phyloP scores from a whole-genome alignment of 2,113 vertebrate genomes.

The Tretioscincus oriximinensis region DNA sequence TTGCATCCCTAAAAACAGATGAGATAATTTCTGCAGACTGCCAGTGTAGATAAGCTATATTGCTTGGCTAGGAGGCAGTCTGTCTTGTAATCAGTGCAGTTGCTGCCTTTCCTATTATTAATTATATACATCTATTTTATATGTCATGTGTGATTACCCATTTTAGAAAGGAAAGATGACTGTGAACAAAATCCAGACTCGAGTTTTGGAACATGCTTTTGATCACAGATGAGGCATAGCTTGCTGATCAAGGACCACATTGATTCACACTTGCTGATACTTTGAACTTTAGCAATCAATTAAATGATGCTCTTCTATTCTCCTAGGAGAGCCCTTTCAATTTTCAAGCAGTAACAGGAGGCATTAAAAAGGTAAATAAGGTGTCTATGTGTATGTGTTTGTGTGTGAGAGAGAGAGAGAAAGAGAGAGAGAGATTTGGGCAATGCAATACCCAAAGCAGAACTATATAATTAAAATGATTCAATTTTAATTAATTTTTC shows the following conservation, averaged over 20 bases:
- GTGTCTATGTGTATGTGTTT: not conserved
- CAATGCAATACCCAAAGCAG: not conserved
- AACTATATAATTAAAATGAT: not conserved
- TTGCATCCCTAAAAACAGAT: not conserved
- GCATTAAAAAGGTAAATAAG: not conserved
- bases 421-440: no score
- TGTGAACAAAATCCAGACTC: not conserved
- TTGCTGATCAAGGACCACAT: slow-evolving; percentile 1
- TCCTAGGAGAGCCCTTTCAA: not conserved
- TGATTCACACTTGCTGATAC: slow-evolving; percentile 9
- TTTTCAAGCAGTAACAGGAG: not conserved
- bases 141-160: slow-evolving; percentile 25
- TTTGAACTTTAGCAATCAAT: slow-evolving; percentile 3
- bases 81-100: not conserved
- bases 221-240: not conserved
- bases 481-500: not conserved
- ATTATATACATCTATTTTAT: slow-evolving; percentile 1
- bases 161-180: not conserved
- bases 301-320: not conserved
- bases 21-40: slow-evolving; percentile 23
- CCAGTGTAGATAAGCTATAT: not conserved
- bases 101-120: slow-evolving; percentile 36
- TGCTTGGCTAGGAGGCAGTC: not conserved
- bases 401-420: no score
- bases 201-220: slow-evolving; percentile 11